Conservation (phyloP, 2,797 vertebrate species). For the Gouania willdenowi region DNA sequence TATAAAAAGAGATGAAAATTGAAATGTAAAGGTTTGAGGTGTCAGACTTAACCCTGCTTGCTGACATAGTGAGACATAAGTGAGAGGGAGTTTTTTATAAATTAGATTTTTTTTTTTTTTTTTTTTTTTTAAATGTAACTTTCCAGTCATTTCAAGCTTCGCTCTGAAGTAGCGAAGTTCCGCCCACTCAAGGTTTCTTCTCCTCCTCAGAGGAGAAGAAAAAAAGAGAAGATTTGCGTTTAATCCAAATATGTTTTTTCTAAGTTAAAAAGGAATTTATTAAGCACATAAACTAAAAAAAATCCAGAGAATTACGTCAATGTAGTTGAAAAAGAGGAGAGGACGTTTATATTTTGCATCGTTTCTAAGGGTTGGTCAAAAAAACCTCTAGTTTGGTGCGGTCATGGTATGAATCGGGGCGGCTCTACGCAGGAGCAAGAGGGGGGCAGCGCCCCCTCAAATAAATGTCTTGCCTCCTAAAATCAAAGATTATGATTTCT, state of each 20-base stretch:
- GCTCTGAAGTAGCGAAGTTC: slow-evolving; percentile 14
- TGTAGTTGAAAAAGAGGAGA: too few relatives aligned
- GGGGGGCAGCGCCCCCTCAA: too few relatives aligned
- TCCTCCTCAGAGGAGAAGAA: slow-evolving; percentile 28
- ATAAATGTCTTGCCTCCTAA: too few relatives aligned
- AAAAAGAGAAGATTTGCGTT: slow-evolving; percentile 35
- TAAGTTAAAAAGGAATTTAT: background rate
- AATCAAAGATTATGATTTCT: too few relatives aligned
- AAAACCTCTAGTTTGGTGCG: too few relatives aligned
- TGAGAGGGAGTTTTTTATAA: slow-evolving; percentile 6
- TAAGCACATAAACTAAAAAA: background rate
- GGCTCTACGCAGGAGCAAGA: too few relatives aligned
- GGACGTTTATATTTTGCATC: too few relatives aligned
- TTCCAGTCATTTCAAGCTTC: slow-evolving; percentile 20
- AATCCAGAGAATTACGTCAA: too few relatives aligned
- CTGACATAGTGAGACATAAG: slow-evolving; percentile 35
- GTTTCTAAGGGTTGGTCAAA: too few relatives aligned
- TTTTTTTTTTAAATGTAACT: slow-evolving; percentile 20
- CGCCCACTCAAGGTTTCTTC: slow-evolving; percentile 18
- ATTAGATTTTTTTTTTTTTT: too few relatives aligned
- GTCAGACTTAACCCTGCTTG: slow-evolving; percentile 33
- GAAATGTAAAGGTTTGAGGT: slow-evolving; percentile 3
- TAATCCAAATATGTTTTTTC: slow-evolving; percentile 17
- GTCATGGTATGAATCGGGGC: too few relatives aligned
- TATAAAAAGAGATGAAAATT: background rate